These are phyloP conservation scores for Octomys mimax DNA, from an alignment of 2,797 vertebrate genomes.

Conservation along the genomic window DNA sequence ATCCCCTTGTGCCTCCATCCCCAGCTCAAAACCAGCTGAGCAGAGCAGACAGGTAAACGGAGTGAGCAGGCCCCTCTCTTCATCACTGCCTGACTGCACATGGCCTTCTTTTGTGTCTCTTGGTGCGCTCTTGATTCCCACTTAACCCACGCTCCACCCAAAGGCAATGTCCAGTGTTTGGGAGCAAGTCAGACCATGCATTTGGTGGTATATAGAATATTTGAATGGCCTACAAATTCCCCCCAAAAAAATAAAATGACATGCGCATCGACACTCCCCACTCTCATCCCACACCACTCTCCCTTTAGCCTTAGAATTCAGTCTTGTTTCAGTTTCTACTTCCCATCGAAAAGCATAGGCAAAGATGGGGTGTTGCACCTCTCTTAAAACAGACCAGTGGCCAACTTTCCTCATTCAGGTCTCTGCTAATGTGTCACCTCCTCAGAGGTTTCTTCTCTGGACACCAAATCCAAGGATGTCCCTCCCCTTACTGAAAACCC, in stretches of 20 bases:
- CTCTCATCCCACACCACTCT: neutral
- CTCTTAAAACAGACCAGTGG: neutral
- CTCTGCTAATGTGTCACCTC: neutral
- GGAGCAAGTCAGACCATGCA: neutral
- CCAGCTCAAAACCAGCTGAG: neutral
- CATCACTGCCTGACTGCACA: neutral
- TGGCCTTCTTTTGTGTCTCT: neutral
- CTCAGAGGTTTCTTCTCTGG: neutral
- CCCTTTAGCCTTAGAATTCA: neutral
- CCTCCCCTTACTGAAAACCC: neutral
- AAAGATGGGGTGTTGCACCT: neutral
- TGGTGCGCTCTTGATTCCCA: neutral
- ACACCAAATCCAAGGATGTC: neutral
- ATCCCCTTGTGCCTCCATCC: neutral
- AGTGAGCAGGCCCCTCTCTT: neutral
- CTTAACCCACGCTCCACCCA: neutral
- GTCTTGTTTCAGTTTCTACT: neutral
- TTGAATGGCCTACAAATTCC: neutral
- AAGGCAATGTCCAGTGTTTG: neutral
- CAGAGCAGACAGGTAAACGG: neutral
- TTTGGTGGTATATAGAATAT: neutral
- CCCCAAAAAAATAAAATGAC: neutral
- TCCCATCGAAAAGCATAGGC: neutral
- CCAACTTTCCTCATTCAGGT: neutral
- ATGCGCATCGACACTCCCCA: neutral